phyloP scores from a whole-genome alignment of 53 echinoderm and acorn worm genomes.

The Echinometra lucunter region DNA sequence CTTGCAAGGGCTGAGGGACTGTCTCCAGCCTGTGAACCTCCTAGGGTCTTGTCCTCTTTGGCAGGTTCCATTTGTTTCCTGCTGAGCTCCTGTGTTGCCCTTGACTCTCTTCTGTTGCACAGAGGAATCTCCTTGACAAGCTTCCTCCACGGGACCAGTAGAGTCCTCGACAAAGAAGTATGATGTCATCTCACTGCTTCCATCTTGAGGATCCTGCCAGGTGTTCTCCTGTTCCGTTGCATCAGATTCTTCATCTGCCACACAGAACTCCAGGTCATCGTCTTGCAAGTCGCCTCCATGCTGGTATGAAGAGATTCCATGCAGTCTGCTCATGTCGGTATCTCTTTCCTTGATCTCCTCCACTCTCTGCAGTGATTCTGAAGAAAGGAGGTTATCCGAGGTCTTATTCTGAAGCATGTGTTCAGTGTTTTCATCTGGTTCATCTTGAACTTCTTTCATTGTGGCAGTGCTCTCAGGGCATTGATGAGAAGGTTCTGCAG shows the following conservation, averaged over 20 bases:
- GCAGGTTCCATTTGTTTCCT: not conserved
- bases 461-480: not conserved
- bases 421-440: not conserved
- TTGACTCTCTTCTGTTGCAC: not conserved
- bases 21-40: not conserved
- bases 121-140: not conserved
- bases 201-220: not conserved
- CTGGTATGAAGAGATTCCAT: not conserved
- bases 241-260: slow-evolving; percentile 4
- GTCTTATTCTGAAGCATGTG: not conserved
- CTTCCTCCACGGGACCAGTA: not conserved
- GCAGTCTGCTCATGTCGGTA: not conserved
- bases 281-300: slow-evolving; percentile 61
- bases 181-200: not conserved
- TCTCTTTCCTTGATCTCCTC: slow-evolving; percentile 27
- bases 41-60: not conserved
- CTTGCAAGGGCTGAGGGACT: not conserved
- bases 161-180: not conserved
- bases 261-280: not conserved
- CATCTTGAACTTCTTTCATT: not conserved
- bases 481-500: not conserved
- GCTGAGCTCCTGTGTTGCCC: not conserved
- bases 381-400: not conserved
- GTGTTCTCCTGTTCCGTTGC: slow-evolving; percentile 11
- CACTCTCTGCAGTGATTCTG: slow-evolving; percentile 21